Evolutionary conservation across 2,888 invertebrate genomes (phyloP).

Genomic region (Tuta absoluta): DNA sequence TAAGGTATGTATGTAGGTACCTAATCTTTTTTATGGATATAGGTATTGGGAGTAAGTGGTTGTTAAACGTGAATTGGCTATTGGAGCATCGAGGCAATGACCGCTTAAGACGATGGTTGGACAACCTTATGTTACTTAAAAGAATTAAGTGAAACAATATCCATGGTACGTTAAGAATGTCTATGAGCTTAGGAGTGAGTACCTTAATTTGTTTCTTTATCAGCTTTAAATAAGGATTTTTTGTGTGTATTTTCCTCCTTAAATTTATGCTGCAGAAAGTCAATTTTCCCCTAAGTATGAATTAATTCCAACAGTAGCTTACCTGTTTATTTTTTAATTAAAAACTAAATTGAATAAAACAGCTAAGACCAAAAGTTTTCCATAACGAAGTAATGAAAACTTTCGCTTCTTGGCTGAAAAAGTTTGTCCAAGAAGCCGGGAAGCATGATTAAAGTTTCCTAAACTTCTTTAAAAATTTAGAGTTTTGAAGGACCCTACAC

Average conservation of each 20-base stretch:
- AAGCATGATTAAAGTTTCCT: background rate
- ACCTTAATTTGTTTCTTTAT: no score
- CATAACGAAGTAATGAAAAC: conserved; percentile 4
- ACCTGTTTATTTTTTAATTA: background rate
- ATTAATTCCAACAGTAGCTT: background rate
- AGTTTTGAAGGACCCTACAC: no score
- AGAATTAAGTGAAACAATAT: conserved; percentile 7
- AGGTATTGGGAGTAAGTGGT: background rate
- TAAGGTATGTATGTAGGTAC: no score
- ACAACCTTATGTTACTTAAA: conserved; percentile 11
- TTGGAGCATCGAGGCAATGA: background rate
- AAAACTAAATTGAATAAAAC: background rate
- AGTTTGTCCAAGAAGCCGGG: background rate
- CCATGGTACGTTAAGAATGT: background rate
- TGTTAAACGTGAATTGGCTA: background rate
- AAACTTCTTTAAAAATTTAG: background rate
- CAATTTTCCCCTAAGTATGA: no score
- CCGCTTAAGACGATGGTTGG: conserved; percentile 3
- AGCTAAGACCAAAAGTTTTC: background rate
- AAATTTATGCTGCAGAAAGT: no score
- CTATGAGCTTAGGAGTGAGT: background rate
- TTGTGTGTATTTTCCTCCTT: no score
- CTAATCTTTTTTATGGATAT: background rate
- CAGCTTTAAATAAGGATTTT: no score
- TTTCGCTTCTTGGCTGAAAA: background rate